Evolutionary conservation across 2,113 vertebrate genomes (phyloP).

Genomic region (Elgaria multicarinata): DNA sequence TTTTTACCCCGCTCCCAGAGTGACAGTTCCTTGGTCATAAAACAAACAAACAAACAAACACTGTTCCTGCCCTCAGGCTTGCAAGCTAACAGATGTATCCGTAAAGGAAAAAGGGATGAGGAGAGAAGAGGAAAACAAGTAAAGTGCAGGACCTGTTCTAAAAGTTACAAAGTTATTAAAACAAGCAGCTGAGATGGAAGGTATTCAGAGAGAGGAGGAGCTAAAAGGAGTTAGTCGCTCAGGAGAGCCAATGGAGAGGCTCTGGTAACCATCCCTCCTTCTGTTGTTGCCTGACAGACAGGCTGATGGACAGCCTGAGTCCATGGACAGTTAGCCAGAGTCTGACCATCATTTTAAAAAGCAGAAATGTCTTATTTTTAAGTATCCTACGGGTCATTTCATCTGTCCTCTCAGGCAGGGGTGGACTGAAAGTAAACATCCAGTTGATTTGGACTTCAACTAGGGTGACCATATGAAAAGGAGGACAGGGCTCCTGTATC

Average conservation of each 20-base stretch:
- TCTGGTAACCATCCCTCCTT: no score
- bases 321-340: no score
- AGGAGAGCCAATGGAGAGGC: no score
- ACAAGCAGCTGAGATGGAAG: background rate
- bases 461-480: no score
- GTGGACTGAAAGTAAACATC: no score
- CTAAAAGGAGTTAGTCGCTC: background rate
- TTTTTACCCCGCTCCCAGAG: background rate
- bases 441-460: no score
- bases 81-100: background rate
- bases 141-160: background rate
- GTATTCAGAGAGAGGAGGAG: background rate
- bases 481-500: no score
- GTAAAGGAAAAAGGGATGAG: background rate
- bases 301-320: no score
- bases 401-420: no score
- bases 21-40: no score
- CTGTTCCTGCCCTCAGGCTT: background rate
- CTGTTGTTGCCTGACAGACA: no score
- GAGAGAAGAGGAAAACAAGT: background rate
- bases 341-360: background rate
- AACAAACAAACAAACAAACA: no score
- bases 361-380: background rate
- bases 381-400: background rate
- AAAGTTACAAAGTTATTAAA: background rate